Evolutionary conservation across 2,113 vertebrate species (phyloP), one percentile per base, ranked within the genome.

Genomic region (Chaenocephalus aceratus): DNA sequence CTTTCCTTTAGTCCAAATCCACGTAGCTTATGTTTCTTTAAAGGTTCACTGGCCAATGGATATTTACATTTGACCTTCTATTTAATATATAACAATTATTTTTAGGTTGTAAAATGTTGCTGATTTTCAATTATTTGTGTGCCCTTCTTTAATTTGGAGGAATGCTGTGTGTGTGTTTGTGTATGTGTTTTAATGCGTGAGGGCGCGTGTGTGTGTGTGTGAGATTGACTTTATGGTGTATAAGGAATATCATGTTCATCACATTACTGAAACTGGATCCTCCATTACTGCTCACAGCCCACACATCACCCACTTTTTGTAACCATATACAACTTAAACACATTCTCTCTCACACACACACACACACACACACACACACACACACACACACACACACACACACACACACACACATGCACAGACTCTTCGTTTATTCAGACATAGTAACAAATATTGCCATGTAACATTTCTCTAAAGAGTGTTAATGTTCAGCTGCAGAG

Each of bases 181-280:
- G 36, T 36, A 7, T 36, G 36, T 41, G 6, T 41, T 5, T 41
- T 1, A 6, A 7, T 41, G 36, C 6, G 6, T 41, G 36, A 6
- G 36, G 5, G 36, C 6, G 36, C 3, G 36, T 41, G 36, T 41
- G 36, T 41, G 36, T 41, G 36, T 41, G 36, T 41, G 36, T 41
- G 36, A 1, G 36, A 41, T 41, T 41, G 36, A 41, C 53, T 85
- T 79, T 72, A 86, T 81, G 80, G 65, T 86, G 78, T 88, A 74
- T 91, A 77, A 93, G 92, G 86, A 77, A 88, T 90, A 92, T 93
- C 88, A 83, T 83, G 86, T 92, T 93, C 87, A 90, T 93, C 82
- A 79, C 90, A 91, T 94, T 89, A 89, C 85, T 77, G 93, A 89
- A 93, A 94, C 91, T 70, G 58, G 74, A 93, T 89, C 91, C 84